Conservation (phyloP, 2,113 vertebrate species). For the Hyperoodon ampullatus region DNA sequence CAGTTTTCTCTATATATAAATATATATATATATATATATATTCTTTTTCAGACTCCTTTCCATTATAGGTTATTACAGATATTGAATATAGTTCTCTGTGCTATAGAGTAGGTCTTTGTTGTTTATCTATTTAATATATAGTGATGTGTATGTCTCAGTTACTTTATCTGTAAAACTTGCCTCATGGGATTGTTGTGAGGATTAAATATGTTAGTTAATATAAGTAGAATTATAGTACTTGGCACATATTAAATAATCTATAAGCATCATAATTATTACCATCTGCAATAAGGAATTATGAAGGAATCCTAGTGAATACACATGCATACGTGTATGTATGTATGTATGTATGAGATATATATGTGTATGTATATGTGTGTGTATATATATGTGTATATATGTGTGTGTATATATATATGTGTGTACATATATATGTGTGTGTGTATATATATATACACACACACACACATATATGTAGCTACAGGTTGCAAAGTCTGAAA, state of each 20-base stretch:
- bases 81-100: background rate
- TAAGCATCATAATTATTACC: background rate
- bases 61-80: background rate
- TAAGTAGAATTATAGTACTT: background rate
- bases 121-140: background rate
- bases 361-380: background rate
- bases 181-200: background rate
- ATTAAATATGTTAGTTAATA: background rate
- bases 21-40: too few relatives aligned
- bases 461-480: background rate
- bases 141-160: background rate
- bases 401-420: accelerated
- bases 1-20: background rate
- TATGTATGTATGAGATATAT: background rate
- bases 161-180: background rate
- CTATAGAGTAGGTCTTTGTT: background rate
- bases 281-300: background rate
- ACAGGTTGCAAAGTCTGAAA: background rate
- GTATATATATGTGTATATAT: accelerated
- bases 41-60: background rate
- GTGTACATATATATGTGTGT: accelerated
- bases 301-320: background rate
- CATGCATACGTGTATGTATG: background rate
- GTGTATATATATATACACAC: accelerated
- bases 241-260: background rate